Evolutionary conservation across 2,888 invertebrate species (phyloP).

Genomic region (Neoscelio sp.): DNA sequence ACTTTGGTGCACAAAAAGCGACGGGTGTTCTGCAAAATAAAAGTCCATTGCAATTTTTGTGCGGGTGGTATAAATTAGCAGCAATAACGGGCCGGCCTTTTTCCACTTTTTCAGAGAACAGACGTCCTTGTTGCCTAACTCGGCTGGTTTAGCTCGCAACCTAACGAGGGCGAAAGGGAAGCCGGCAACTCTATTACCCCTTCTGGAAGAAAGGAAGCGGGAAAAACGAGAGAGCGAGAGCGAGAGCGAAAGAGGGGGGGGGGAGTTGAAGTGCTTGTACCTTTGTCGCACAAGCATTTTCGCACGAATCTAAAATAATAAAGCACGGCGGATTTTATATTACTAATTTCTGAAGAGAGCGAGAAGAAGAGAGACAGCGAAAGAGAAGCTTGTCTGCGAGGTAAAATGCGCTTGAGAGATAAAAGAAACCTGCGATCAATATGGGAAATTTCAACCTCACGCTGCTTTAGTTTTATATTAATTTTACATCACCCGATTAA

Average conservation of each 20-base stretch:
- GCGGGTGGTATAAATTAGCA: constrained; percentile 7
- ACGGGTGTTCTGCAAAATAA: no score
- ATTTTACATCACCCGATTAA: constrained; percentile 5
- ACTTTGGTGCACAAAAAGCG: no score
- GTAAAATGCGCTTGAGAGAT: constrained; percentile 21
- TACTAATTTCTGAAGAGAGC: constrained; percentile 40
- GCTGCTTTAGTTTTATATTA: constrained; percentile 8
- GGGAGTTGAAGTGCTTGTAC: constrained; percentile 30
- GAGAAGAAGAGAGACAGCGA: constrained; percentile 3
- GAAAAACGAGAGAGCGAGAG: constrained; percentile 7
- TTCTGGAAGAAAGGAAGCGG: constrained; percentile 39
- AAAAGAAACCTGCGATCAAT: constrained; percentile 30
- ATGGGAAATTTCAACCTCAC: constrained; percentile 17
- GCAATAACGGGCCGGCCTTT: constrained; percentile 28
- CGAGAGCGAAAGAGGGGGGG: constrained; percentile 6
- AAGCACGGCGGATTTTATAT: constrained; percentile 35
- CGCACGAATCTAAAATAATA: constrained; percentile 40
- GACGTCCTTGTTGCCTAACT: constrained; percentile 46
- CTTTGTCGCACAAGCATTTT: constrained; percentile 44
- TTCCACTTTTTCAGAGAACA: constrained; percentile 42
- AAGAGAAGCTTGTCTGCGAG: constrained; percentile 18
- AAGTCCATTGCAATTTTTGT: no score
- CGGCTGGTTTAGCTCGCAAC: constrained; percentile 49
- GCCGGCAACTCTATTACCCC: constrained; percentile 52
- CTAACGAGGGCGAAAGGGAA: constrained; percentile 46